phyloP scores from a whole-genome alignment of 1,140 invertebrate genomes.

The Planococcus citri region DNA sequence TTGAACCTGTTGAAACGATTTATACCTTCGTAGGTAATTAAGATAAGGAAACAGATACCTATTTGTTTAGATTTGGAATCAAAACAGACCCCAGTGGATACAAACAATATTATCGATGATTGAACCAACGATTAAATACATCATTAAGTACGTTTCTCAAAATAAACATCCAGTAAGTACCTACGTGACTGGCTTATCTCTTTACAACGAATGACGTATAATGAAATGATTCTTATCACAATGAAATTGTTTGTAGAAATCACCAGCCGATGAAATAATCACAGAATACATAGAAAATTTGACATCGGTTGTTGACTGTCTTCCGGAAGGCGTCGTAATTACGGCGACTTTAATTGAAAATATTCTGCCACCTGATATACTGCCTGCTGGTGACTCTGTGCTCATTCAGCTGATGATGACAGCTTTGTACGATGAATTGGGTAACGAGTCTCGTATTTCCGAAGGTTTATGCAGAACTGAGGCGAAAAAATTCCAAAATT shows the following conservation, averaged over 20 bases:
- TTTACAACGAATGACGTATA: too few species aligned
- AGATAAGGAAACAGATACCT: not conserved
- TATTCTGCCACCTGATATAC: slow-evolving; percentile 48
- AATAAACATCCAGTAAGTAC: not conserved
- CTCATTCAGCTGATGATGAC: slow-evolving; percentile 43
- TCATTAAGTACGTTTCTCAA: slow-evolving; percentile 33
- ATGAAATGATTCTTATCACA: not conserved
- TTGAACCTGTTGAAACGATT: too few species aligned
- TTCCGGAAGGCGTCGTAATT: slow-evolving; percentile 43
- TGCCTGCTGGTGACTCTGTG: slow-evolving; percentile 48
- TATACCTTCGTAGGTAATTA: too few species aligned
- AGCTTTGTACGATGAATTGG: slow-evolving; percentile 33
- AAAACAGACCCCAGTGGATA: slow-evolving; percentile 56
- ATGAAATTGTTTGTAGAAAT: not conserved
- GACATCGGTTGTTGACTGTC: slow-evolving; percentile 35
- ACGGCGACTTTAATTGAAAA: slow-evolving; percentile 45
- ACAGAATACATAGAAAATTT: not conserved
- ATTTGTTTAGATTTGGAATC: slow-evolving; percentile 54
- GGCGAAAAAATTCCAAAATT: slow-evolving; percentile 54
- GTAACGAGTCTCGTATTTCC: slow-evolving; percentile 36
- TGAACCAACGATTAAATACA: slow-evolving; percentile 43
- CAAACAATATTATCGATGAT: slow-evolving; percentile 50
- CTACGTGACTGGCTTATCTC: too few species aligned
- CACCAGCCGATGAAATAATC: not conserved
- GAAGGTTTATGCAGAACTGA: slow-evolving; percentile 61